Base-by-base conservation (phyloP, 1,140 invertebrate species). In the Mizuhopecten yessoensis region DNA sequence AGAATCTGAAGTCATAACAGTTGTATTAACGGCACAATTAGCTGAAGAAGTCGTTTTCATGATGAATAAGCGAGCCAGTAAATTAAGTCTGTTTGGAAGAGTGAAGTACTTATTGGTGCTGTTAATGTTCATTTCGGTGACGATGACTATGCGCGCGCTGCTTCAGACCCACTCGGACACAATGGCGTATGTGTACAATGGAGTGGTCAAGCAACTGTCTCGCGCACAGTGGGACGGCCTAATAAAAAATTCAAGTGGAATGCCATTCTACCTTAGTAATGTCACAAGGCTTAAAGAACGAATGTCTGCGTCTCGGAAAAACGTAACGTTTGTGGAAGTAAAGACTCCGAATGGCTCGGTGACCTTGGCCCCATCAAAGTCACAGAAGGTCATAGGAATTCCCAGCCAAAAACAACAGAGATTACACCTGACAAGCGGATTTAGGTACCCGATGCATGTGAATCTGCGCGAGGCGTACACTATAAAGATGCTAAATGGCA, bases 371-470 rank as follows among this genome's bases (percentile, higher is more conserved):
- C 57, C 57, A 13, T 75, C 57, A 3, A 75, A 29, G 23, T 17
- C 57, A n/a, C 57, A 75, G 57, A 75, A 75, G 17, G 57, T 75
- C n/a, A 29, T 75, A 75, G 57, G 57, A n/a, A 75, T 75, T 29
- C 5, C 23, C 2, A 75, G 29, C 57, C 5, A 29, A 29, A 75
- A 75, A 75, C n/a, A 29, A 17, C 57, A 75, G 29, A n/a, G 57
- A 75, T 75, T 75, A 75, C 57, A 75, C 29, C 57, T 75, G 3
- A 75, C 23, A 5, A 75, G 1, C 11, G 57, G 57, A 75, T 75
- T 75, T 29, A 75, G n/a, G 23, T 75, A 75, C n/a, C 57, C 57
- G n/a, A 75, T 75, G 57, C 23, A 75, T 17, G 57, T 75, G 23
- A 75, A 75, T 17, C 17, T 75, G 23, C 57, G 57, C 57, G 57